phyloP scores from a whole-genome alignment of 2,113 vertebrate genomes.

The Xenopus borealis region DNA sequence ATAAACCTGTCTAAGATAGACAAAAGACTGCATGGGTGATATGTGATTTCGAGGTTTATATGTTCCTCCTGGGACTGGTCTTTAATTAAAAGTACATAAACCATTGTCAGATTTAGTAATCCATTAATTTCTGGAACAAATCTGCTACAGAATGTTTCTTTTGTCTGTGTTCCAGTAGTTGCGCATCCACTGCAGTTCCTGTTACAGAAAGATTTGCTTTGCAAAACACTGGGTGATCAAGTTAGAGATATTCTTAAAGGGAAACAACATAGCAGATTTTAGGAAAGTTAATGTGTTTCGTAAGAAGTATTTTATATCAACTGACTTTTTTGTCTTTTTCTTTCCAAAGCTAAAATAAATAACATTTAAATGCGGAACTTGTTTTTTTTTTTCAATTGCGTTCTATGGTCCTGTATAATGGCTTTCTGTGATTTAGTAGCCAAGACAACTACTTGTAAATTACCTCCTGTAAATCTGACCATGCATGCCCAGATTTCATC shows the following conservation, averaged over 20 bases:
- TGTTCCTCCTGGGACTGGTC: slow-evolving; percentile 58
- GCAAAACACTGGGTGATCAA: slow-evolving; percentile 45
- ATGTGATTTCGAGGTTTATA: slow-evolving; percentile 56
- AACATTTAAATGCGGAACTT: slow-evolving; percentile 56
- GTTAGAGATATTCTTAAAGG: slow-evolving; percentile 46
- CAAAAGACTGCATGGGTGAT: slow-evolving; percentile 50
- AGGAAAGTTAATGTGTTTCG: slow-evolving; percentile 55
- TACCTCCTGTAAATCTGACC: too few species aligned
- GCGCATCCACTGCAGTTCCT: slow-evolving; percentile 53
- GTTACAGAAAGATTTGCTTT: slow-evolving; percentile 49
- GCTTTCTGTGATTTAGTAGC: too few species aligned
- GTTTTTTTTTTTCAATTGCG: neutral
- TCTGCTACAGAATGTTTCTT: slow-evolving; percentile 49
- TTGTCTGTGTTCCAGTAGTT: slow-evolving; percentile 51
- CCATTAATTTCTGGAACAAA: slow-evolving; percentile 54
- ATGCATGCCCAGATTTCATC: too few species aligned
- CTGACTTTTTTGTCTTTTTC: slow-evolving; percentile 54
- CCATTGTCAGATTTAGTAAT: slow-evolving; percentile 53
- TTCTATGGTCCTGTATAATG: too few species aligned
- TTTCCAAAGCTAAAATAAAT: slow-evolving; percentile 69
- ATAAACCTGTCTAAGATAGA: slow-evolving; percentile 86
- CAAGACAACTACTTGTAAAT: too few species aligned
- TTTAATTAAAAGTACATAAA: slow-evolving; percentile 58
- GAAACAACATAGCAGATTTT: slow-evolving; percentile 43
- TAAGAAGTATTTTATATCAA: slow-evolving; percentile 63